These are phyloP conservation scores for Allolobophora icterica DNA, from an alignment of 2,888 invertebrate species.

Conservation along the genomic window DNA sequence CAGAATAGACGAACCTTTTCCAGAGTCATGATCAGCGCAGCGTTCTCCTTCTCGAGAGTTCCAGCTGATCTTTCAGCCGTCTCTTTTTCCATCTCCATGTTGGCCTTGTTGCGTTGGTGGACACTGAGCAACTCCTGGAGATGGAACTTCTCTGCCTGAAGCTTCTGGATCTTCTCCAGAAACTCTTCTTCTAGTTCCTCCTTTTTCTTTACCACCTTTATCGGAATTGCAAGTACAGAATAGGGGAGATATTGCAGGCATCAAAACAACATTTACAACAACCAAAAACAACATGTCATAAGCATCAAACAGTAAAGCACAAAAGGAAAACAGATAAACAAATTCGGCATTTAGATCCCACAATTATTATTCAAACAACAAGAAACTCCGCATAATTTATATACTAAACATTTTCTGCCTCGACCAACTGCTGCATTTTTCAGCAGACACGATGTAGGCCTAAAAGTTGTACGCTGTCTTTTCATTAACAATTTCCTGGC, in stretches of 20 bases:
- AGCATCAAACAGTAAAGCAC: background rate
- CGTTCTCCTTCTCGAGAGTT: constrained; percentile 61
- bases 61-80: background rate
- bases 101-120: constrained; percentile 65
- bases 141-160: constrained; percentile 70
- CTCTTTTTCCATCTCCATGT: constrained; percentile 72
- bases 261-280: too few species aligned
- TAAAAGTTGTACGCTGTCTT: too few species aligned
- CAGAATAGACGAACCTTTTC: constrained; percentile 60
- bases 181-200: constrained; percentile 76
- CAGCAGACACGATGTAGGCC: too few species aligned
- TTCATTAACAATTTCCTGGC: too few species aligned
- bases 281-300: background rate
- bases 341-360: too few species aligned
- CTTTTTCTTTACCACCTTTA: constrained; percentile 57
- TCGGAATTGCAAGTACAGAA: background rate
- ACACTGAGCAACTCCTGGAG: constrained; percentile 35
- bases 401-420: too few species aligned
- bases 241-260: background rate
- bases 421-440: too few species aligned
- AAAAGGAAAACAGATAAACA: background rate
- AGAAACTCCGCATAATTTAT: background rate
- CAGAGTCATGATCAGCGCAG: constrained; percentile 64
- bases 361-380: too few species aligned
- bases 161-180: constrained; percentile 78